phyloP scores from a whole-genome alignment of 2,797 vertebrate genomes.

The Malurus splendens region DNA sequence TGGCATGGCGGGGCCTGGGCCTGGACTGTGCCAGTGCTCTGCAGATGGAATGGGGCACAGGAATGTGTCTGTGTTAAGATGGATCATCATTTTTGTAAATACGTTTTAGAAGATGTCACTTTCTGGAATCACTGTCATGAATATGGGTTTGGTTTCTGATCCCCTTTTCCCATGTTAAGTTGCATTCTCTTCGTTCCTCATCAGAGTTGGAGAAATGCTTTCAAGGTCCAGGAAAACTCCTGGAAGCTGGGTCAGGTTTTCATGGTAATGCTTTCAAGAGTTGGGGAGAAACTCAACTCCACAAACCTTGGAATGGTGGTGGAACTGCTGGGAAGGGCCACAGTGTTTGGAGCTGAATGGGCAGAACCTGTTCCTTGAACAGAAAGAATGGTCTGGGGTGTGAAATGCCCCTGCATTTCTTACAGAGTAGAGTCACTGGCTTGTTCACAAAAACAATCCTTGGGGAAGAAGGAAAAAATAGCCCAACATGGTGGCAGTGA shows the following conservation, averaged over 20 bases:
- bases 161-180: background rate
- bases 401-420: background rate
- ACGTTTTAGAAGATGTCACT: background rate
- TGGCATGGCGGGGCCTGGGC: background rate
- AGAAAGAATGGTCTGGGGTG: background rate
- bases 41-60: background rate
- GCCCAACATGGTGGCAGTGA: background rate
- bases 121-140: background rate
- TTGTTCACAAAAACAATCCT: background rate
- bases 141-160: background rate
- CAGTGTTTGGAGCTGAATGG: background rate
- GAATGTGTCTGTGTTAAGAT: rapidly evolving
- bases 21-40: background rate
- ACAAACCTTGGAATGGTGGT: background rate
- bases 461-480: background rate
- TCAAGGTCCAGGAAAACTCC: background rate
- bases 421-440: background rate
- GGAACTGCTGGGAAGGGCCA: background rate
- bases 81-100: background rate
- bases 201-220: background rate
- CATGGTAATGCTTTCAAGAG: background rate
- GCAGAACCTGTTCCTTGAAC: background rate
- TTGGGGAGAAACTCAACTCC: background rate
- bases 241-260: background rate
- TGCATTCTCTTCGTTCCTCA: background rate